phyloP scores from a whole-genome alignment of 2,113 vertebrate genomes.

The Ameiurus melas region DNA sequence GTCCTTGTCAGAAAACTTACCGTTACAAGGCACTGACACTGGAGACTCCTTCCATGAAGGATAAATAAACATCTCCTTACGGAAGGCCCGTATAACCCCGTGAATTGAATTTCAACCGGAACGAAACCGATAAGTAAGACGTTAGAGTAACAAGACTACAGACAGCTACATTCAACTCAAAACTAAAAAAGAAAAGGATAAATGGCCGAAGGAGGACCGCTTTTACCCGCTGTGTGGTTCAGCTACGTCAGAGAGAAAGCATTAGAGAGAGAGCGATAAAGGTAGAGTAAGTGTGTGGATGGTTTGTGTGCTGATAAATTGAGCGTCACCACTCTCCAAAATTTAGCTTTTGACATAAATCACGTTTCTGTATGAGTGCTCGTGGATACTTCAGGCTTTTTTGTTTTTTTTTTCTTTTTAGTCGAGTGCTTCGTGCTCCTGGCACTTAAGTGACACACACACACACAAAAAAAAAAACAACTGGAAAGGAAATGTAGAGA shows the following conservation, averaged over 20 bases:
- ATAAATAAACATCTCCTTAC: background rate
- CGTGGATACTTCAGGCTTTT: background rate
- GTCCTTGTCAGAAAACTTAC: background rate
- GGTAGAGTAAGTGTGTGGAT: background rate
- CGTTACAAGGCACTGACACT: background rate
- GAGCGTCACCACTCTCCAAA: background rate
- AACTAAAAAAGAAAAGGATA: background rate
- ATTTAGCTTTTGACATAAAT: conserved; percentile 23
- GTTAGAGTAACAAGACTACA: background rate
- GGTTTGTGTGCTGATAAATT: conserved; percentile 23
- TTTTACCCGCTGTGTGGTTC: conserved; percentile 1
- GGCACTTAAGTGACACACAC: conserved; percentile 18
- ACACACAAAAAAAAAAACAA: background rate
- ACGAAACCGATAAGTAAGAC: background rate
- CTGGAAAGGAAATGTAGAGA: background rate
- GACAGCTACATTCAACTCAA: background rate
- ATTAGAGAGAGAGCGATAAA: conserved; percentile 7
- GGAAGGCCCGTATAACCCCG: background rate
- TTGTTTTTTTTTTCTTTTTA: background rate
- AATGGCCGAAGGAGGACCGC: background rate
- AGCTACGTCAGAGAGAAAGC: background rate
- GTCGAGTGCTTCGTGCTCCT: conserved; percentile 14
- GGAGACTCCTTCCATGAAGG: background rate
- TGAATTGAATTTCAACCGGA: background rate
- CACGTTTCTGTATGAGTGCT: conserved; percentile 22